These are phyloP conservation scores for Gymnothorax javanicus DNA, from an alignment of 2,797 vertebrate species.

Conservation along the genomic window DNA sequence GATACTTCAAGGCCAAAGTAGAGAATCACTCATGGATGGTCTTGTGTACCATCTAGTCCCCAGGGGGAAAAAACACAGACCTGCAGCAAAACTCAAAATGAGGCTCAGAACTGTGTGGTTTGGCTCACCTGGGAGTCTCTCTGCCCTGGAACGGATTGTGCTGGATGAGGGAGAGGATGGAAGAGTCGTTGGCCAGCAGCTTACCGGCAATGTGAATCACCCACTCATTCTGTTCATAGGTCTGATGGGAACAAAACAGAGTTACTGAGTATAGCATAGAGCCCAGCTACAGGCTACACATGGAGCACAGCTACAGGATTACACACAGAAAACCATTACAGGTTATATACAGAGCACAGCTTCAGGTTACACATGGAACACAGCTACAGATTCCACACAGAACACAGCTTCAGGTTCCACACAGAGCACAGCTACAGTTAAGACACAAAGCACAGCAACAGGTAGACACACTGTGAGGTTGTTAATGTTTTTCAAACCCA, in stretches of 20 bases:
- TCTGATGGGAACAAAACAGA: constrained; percentile 65
- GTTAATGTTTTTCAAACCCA: background rate
- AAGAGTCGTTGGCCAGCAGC: constrained; percentile 84
- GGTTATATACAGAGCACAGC: background rate
- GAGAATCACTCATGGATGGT: too few relatives aligned
- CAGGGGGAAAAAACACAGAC: too few relatives aligned
- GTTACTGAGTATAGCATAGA: background rate
- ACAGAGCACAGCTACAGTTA: background rate
- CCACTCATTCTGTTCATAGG: constrained; percentile 96
- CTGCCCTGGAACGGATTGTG: constrained; percentile 81
- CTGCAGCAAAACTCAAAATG: too few relatives aligned
- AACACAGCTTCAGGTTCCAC: background rate
- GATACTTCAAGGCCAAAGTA: too few relatives aligned
- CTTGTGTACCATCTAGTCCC: too few relatives aligned
- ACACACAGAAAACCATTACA: background rate
- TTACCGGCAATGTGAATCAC: constrained; percentile 90
- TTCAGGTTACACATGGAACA: background rate
- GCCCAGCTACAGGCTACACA: background rate
- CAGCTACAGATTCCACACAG: background rate
- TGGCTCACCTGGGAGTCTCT: constrained; percentile 77
- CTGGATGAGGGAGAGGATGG: constrained; percentile 78
- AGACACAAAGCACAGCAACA: background rate
- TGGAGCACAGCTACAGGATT: background rate
- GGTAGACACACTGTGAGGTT: background rate
- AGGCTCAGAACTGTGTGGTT: background rate